phyloP scores from a whole-genome alignment of 1,140 invertebrate genomes.

The Laupala kohalensis region DNA sequence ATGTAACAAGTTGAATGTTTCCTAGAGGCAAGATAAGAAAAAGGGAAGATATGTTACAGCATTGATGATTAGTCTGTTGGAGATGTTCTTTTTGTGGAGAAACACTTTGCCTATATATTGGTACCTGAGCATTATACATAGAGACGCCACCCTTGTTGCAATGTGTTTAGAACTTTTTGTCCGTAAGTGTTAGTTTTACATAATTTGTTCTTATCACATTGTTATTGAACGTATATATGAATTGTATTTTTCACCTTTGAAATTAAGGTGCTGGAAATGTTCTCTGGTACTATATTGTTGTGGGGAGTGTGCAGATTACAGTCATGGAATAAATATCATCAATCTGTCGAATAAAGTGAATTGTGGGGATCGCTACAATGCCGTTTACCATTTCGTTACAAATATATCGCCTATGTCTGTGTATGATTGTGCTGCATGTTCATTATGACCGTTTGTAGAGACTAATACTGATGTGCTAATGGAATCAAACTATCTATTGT shows the following conservation, averaged over 20 bases:
- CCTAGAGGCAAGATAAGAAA: constrained; percentile 23
- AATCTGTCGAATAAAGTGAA: constrained; percentile 15
- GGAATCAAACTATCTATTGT: background rate
- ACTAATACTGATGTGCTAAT: background rate
- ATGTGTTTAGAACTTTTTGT: constrained; percentile 25
- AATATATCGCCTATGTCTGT: constrained; percentile 42
- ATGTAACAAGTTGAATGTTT: constrained; percentile 3
- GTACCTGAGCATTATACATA: constrained; percentile 38
- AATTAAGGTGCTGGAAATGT: constrained; percentile 28
- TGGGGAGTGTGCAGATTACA: constrained; percentile 40
- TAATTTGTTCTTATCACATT: background rate
- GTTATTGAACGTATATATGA: background rate
- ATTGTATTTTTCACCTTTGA: background rate
- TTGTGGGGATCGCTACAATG: background rate
- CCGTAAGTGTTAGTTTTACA: constrained; percentile 32
- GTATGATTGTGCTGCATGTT: constrained; percentile 50
- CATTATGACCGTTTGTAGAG: constrained; percentile 28
- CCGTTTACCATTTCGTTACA: constrained; percentile 26
- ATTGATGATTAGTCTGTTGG: constrained; percentile 44
- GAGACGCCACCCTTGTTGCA: constrained; percentile 67
- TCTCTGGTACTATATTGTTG: constrained; percentile 50
- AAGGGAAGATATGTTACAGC: constrained; percentile 39
- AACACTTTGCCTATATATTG: constrained; percentile 57
- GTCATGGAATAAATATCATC: constrained; percentile 50
- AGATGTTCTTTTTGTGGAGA: constrained; percentile 65